Evolutionary conservation across 2,888 invertebrate genomes (phyloP).

Genomic region (Morpho helenor): DNA sequence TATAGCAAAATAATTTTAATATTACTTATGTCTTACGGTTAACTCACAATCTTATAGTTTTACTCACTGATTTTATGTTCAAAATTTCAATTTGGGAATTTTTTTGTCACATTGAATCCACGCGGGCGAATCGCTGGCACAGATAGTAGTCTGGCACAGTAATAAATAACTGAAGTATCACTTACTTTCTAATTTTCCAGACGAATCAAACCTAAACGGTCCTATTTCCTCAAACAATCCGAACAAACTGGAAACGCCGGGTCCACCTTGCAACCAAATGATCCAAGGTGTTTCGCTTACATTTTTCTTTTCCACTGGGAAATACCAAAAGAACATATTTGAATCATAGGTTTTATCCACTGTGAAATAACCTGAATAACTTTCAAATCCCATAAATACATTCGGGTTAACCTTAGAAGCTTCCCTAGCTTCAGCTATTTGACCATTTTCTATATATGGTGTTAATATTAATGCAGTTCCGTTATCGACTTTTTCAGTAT

Average conservation of each 20-base stretch:
- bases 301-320: slow-evolving; percentile 76
- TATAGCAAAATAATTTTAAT: no score
- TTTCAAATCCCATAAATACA: slow-evolving; percentile 58
- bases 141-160: no score
- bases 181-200: slow-evolving; percentile 20
- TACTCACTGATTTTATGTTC: no score
- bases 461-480: slow-evolving; percentile 49
- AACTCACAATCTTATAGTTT: no score
- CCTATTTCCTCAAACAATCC: slow-evolving; percentile 69
- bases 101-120: no score
- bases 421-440: slow-evolving; percentile 53
- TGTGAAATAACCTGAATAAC: slow-evolving; percentile 80
- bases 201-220: slow-evolving; percentile 40
- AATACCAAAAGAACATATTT: slow-evolving; percentile 92
- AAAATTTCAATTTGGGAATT: no score
- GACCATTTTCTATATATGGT: slow-evolving; percentile 53
- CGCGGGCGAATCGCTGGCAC: no score
- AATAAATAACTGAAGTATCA: background rate
- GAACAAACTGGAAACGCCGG: slow-evolving; percentile 83
- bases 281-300: slow-evolving; percentile 81
- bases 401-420: slow-evolving; percentile 46
- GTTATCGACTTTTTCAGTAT: slow-evolving; percentile 17
- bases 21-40: no score
- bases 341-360: slow-evolving; percentile 86
- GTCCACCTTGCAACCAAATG: slow-evolving; percentile 95